phyloP scores from a whole-genome alignment of 2,888 invertebrate species.

The Andrena dorsata region DNA sequence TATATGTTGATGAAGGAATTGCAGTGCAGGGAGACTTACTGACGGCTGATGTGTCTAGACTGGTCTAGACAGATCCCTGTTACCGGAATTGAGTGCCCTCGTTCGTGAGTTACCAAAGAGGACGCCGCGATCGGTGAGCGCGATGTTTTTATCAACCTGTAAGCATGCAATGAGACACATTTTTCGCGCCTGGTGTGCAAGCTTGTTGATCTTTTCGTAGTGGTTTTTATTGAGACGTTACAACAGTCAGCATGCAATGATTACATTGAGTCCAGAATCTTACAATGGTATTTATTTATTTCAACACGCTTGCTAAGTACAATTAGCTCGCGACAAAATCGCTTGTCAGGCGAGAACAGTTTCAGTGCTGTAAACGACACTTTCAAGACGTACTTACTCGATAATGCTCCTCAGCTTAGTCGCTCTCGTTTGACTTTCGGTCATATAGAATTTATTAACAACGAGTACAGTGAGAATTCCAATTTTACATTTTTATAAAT shows the following conservation, averaged over 20 bases:
- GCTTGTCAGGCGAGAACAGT: conserved; percentile 16
- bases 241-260: conserved; percentile 82
- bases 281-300: conserved; percentile 54
- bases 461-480: too few relatives aligned
- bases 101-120: conserved; percentile 15
- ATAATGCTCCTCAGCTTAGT: not conserved
- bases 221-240: conserved; percentile 78
- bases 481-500: too few relatives aligned
- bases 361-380: conserved; percentile 40
- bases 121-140: conserved; percentile 20
- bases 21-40: too few relatives aligned
- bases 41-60: too few relatives aligned
- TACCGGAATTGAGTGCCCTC: not conserved
- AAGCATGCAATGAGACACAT: not conserved
- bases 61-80: not conserved
- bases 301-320: conserved; percentile 47
- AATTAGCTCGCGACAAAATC: conserved; percentile 17
- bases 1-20: too few relatives aligned
- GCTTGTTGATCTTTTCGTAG: conserved; percentile 23
- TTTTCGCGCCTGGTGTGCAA: not conserved
- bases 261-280: conserved; percentile 74
- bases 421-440: too few relatives aligned
- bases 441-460: too few relatives aligned
- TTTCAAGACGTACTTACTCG: conserved; percentile 12
- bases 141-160: not conserved